Evolutionary conservation across 2,888 invertebrate genomes (phyloP).

Genomic region (Scaeva pyrastri): DNA sequence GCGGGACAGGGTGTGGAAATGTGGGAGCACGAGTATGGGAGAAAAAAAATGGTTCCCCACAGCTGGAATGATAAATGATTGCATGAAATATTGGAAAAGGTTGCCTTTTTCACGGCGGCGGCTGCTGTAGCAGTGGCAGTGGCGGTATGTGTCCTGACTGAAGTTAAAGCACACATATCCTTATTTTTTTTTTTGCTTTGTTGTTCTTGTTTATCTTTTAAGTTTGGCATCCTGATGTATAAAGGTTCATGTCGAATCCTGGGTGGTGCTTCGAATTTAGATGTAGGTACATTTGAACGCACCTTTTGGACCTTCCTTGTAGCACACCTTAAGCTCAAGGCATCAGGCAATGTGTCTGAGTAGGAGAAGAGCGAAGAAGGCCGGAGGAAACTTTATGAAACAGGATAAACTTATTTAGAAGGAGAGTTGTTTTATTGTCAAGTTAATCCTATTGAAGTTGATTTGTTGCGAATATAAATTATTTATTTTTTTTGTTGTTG

Average conservation of each 20-base stretch:
- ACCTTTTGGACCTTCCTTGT: constrained; percentile 60
- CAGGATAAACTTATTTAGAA: constrained; percentile 72
- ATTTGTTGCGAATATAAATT: constrained; percentile 76
- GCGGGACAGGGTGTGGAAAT: background rate
- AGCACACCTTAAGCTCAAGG: background rate
- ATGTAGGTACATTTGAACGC: constrained; percentile 50
- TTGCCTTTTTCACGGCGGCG: constrained; percentile 31
- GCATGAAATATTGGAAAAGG: constrained; percentile 71
- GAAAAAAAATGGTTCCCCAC: constrained; percentile 47
- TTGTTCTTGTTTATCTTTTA: constrained; percentile 51
- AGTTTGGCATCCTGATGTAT: constrained; percentile 17
- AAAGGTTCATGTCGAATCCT: constrained; percentile 11
- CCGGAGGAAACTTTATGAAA: constrained; percentile 37
- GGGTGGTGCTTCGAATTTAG: constrained; percentile 61
- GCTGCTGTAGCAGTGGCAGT: too few relatives aligned
- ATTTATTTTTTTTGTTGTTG: constrained; percentile 50
- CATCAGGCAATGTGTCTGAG: too few relatives aligned
- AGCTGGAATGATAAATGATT: constrained; percentile 72
- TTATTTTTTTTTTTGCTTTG: background rate
- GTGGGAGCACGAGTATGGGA: background rate
- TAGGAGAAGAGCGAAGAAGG: background rate
- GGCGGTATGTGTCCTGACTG: constrained; percentile 15
- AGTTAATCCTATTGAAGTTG: constrained; percentile 75
- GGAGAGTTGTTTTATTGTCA: constrained; percentile 73
- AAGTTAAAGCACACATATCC: constrained; percentile 37